phyloP scores from a whole-genome alignment of 2,113 vertebrate species.

The Semnopithecus entellus region DNA sequence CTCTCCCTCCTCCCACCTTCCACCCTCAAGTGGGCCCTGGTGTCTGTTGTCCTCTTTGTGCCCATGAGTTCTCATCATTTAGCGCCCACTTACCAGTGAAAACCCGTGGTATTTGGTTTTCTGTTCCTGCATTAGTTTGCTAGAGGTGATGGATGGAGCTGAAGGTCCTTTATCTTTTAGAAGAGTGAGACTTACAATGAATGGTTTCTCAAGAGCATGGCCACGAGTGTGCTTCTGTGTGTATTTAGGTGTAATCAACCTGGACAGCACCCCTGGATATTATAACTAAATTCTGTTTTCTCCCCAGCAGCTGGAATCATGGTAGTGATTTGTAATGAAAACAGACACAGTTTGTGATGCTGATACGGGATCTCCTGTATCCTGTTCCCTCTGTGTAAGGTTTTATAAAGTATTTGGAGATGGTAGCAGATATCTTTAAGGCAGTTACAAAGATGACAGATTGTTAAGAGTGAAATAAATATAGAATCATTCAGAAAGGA shows the following conservation, averaged over 20 bases:
- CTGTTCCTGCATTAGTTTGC: too few species aligned
- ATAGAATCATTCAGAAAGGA: too few species aligned
- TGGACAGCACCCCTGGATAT: background rate
- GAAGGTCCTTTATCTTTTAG: background rate
- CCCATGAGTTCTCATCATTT: too few species aligned
- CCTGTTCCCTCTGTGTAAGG: background rate
- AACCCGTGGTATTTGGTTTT: too few species aligned
- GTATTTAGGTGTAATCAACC: too few species aligned
- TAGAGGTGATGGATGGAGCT: too few species aligned
- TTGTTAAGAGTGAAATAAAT: background rate
- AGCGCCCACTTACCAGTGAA: too few species aligned
- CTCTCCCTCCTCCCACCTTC: too few species aligned
- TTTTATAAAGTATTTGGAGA: background rate
- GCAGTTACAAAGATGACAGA: background rate
- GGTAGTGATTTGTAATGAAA: too few species aligned
- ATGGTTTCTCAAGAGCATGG: background rate
- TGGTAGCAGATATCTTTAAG: background rate
- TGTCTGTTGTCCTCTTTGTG: too few species aligned
- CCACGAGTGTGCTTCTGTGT: background rate
- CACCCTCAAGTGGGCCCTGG: too few species aligned
- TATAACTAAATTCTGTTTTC: background rate
- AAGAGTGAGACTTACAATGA: background rate
- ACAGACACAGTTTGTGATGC: background rate
- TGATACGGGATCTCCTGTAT: too few species aligned
- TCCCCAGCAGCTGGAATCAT: background rate